Evolutionary conservation across 2,113 vertebrate genomes (phyloP), one percentile per base, ranked within the genome.

Genomic region (Corvus moneduloides): DNA sequence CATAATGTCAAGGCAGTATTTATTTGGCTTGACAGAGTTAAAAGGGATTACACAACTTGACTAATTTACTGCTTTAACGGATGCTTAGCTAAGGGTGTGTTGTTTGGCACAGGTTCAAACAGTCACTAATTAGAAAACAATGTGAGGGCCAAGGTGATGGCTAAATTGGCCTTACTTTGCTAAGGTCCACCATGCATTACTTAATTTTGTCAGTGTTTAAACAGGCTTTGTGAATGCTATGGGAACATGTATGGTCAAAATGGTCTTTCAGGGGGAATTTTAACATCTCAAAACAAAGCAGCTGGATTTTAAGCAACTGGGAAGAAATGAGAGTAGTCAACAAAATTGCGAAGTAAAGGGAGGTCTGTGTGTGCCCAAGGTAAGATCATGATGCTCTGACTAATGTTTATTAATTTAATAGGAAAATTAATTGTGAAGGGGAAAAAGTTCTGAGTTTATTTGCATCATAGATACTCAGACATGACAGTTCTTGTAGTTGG

Each of bases 11-110:
- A 82, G 59, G 51, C 44, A 73, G 33, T 83, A 80, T 73, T 87
- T 96, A 75, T 92, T 84, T 94, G 84, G 2, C 69, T 76, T 84
- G 41, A 89, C 48, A 82, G 71, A 94, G 63, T 83, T 83, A 71
- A 91, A 94, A 96, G 33, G 13, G 43, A 55, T 86, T 93, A 72
- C 39, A 58, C 78, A 93, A 85, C 41, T 41, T 26, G 75, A 59
- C 27, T 63, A 59, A 80, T 81, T 80, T 66, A 80, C 26, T 84
- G 22, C 76, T 94, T 85, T 83, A 87, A 75, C 1, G 12, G 74
- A 39, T 63, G 23, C 71, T 88, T 67, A 69, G 54, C 62, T 89
- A 44, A 89, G 71, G 55, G 61, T 79, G 91, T 91, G 71, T 43
- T 83, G n/a, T 64, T 85, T 85, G 93, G 89, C 78, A 73, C 12